Percentiles rank a stretch among this genome's conserved stretches.
Evolutionary conservation across 2,113 vertebrate genomes (phyloP).

Genomic region (Tauraco erythrolophus): DNA sequence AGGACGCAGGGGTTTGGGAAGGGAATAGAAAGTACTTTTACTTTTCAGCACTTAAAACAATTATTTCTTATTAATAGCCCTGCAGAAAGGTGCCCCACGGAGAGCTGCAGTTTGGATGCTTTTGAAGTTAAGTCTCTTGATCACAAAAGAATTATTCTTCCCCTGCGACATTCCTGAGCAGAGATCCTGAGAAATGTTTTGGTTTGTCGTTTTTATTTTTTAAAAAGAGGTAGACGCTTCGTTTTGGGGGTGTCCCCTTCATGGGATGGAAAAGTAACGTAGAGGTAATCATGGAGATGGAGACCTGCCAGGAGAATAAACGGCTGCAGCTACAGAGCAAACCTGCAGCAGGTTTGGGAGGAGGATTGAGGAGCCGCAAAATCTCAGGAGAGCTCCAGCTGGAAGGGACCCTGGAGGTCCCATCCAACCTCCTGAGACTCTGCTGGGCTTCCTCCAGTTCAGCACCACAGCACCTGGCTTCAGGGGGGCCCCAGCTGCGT

Average conservation of each 20-base stretch:
- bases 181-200: not conserved
- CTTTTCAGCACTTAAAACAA: constrained; percentile 50
- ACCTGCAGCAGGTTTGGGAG: not conserved
- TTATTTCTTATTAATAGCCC: constrained; percentile 52
- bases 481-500: fast-evolving
- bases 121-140: constrained; percentile 39
- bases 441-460: not conserved
- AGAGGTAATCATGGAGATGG: not conserved
- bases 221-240: not conserved
- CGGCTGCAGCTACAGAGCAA: not conserved
- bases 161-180: not conserved
- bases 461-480: not conserved
- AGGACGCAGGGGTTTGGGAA: not conserved
- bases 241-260: not conserved
- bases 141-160: not conserved
- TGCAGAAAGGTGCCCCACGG: not conserved
- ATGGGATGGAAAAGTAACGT: not conserved
- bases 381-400: not conserved
- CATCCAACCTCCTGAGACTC: not conserved
- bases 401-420: not conserved
- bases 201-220: not conserved
- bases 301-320: not conserved
- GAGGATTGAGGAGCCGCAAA: not conserved
- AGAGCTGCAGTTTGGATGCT: constrained; percentile 6
- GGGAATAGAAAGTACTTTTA: not conserved